Evolutionary conservation across 2,888 invertebrate genomes (phyloP), one percentile per base, ranked within the genome.

Genomic region (Lottia gigantea): DNA sequence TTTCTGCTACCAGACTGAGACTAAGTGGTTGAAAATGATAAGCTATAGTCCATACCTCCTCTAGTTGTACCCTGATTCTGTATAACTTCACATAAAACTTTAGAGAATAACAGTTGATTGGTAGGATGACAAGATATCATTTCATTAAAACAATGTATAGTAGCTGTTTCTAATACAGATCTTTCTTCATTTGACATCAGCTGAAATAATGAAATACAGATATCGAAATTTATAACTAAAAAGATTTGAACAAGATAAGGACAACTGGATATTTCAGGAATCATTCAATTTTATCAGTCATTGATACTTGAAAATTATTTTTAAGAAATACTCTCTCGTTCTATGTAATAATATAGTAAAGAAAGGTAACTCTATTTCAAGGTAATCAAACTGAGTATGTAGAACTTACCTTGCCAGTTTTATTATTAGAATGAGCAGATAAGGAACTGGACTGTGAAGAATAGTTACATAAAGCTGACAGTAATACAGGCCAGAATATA

Each of bases 401-500:
- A 40, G 1, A 8, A 40, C 40, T 40, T 40, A 40, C 40, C 40
- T 40, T 40, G 6, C 40, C 40, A 6, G 40, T 40, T 40, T 40
- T 40, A 4, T 40, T 40, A 40, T 8, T 40, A 40, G 40, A 8
- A 40, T 40, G 40, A 8, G 40, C 40, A 8, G 40, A 40, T 40
- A 40, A 40, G 40, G 40, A 40, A 40, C 40, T 49, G 47, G 40
- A 40, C 69, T 83, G 83, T 15, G 80, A 72, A n/a, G 82, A 82
- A 25, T 82, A 82, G 71, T 83, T 82, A 74, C 88, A 88, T 74
- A 88, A 91, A 85, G 95, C 90, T 72, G 92, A 92, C 14, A 96
- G 90, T 74, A 96, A 90, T 4, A 95, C 94, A 64, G 93, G 91
- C 96, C 96, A 96, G 90, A 96, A 96, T n/a, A 92, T 91, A 2